These are phyloP conservation scores for Platycheirus albimanus DNA, from an alignment of 2,888 invertebrate genomes.

Conservation along the genomic window DNA sequence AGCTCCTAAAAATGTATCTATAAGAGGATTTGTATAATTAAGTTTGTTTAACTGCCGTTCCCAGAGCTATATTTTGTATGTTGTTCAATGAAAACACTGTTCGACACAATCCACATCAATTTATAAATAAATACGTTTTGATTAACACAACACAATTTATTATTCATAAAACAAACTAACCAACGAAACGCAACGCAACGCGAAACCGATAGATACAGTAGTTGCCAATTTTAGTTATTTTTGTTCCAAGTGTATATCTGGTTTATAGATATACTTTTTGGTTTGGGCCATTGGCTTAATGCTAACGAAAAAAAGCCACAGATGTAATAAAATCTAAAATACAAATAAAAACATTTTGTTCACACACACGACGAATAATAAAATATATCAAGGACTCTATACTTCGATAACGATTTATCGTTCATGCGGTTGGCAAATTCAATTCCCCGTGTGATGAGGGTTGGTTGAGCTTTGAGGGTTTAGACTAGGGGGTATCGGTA, in stretches of 20 bases:
- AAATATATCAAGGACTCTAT: conserved; percentile 24
- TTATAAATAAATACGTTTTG: neutral
- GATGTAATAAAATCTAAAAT: too few species aligned
- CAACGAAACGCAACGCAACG: neutral
- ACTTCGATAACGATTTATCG: conserved; percentile 17
- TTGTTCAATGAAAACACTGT: neutral
- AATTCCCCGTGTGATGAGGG: conserved; percentile 4
- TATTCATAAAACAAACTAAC: conserved; percentile 8
- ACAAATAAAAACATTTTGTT: conserved; percentile 13
- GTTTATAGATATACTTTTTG: too few species aligned
- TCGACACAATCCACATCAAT: neutral
- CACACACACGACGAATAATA: conserved; percentile 15
- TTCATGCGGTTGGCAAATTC: conserved; percentile 25
- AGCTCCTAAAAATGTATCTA: too few species aligned
- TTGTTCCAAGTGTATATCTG: neutral
- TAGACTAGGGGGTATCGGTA: too few species aligned
- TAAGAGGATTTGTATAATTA: too few species aligned
- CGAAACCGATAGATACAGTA: neutral
- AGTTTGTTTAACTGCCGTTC: too few species aligned
- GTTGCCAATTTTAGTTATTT: neutral
- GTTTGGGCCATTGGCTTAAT: conserved; percentile 15
- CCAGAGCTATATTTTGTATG: too few species aligned
- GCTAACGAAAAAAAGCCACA: conserved; percentile 18
- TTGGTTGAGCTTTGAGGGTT: neutral
- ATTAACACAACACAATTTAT: neutral